Conservation (phyloP, 2,113 vertebrate genomes). For the Crotalus viridis region DNA sequence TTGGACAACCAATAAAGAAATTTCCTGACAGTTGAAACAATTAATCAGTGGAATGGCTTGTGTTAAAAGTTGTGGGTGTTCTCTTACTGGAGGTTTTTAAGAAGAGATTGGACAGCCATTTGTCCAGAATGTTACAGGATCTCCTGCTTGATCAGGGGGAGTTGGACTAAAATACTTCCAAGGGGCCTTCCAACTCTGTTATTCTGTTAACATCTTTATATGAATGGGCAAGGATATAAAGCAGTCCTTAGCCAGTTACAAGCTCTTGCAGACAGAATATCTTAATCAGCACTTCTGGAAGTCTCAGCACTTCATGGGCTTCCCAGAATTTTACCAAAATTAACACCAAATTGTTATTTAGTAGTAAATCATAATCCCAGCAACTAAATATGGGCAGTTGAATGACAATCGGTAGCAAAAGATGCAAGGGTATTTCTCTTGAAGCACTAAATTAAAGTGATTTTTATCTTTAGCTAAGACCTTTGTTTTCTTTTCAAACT, state of each 20-base stretch:
- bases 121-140: too few relatives aligned
- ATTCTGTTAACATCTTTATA: neutral
- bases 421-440: neutral
- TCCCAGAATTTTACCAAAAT: neutral
- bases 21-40: too few relatives aligned
- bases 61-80: too few relatives aligned
- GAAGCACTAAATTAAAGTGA: neutral
- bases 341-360: neutral
- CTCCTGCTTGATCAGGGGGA: too few relatives aligned
- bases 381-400: neutral
- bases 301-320: neutral
- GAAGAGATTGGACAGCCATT: too few relatives aligned
- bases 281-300: neutral
- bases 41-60: too few relatives aligned
- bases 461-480: neutral
- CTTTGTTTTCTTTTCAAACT: neutral
- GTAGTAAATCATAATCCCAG: neutral
- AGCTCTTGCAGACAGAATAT: neutral
- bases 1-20: neutral
- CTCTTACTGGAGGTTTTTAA: too few relatives aligned
- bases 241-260: too few relatives aligned
- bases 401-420: neutral
- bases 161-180: too few relatives aligned
- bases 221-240: neutral
- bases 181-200: neutral